These are phyloP conservation scores for Dendrocincla fuliginosa DNA, from an alignment of 2,797 vertebrate species.

Conservation along the genomic window DNA sequence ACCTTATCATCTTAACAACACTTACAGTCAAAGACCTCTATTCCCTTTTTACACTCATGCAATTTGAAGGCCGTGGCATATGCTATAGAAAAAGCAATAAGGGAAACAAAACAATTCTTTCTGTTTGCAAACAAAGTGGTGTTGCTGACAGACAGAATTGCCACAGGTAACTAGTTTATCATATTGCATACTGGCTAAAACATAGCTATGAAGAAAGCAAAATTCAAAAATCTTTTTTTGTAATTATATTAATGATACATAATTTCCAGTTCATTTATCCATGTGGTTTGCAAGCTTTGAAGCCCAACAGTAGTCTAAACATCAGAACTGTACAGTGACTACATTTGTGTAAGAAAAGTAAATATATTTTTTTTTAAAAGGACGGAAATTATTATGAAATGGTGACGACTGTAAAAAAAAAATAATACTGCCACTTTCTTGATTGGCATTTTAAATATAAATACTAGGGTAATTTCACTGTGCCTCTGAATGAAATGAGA, in stretches of 20 bases:
- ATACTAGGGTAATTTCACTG: background rate
- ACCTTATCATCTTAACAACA: constrained; percentile 43
- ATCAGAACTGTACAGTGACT: background rate
- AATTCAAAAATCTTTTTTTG: background rate
- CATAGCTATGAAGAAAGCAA: background rate
- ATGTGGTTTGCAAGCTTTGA: constrained; percentile 29
- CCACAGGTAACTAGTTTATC: background rate
- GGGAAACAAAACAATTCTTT: constrained; percentile 10
- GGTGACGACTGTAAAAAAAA: background rate
- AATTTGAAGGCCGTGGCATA: constrained; percentile 25
- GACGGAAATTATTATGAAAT: constrained; percentile 9
- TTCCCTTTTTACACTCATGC: background rate
- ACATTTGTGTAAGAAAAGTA: background rate
- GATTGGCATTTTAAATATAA: constrained; percentile 14
- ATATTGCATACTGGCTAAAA: background rate
- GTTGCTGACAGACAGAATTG: constrained; percentile 13
- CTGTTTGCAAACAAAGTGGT: constrained; percentile 27
- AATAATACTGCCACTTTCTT: background rate
- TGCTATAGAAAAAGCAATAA: background rate
- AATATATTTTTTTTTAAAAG: background rate
- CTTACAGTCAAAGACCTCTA: background rate
- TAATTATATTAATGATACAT: constrained; percentile 17
- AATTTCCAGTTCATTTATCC: constrained; percentile 39
- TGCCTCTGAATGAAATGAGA: background rate
- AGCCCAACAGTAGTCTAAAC: background rate